Evolutionary conservation across 2,888 invertebrate genomes (phyloP).

Genomic region (Plebejus anna): DNA sequence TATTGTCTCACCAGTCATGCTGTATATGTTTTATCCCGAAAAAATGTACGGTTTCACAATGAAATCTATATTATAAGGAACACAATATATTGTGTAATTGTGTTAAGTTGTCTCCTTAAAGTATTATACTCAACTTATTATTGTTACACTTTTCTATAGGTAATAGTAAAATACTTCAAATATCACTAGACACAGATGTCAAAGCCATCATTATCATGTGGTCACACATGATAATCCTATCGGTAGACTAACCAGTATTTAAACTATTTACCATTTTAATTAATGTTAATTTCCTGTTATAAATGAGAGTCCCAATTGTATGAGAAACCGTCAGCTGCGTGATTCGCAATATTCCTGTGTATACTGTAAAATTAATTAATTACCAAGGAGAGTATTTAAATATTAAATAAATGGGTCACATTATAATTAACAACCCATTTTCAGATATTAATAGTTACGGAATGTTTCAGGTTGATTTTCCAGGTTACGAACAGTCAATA

Average conservation of each 20-base stretch:
- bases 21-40: no score
- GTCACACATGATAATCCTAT: not conserved
- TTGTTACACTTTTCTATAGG: no score
- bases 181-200: not conserved
- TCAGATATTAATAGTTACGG: not conserved
- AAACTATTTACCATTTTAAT: slow-evolving; percentile 22
- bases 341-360: slow-evolving; percentile 50
- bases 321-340: slow-evolving; percentile 33
- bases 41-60: no score
- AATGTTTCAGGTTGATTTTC: not conserved
- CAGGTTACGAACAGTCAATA: not conserved
- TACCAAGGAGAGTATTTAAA: slow-evolving; percentile 62
- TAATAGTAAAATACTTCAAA: not conserved
- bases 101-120: no score
- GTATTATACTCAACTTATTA: no score
- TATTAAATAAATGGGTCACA: slow-evolving; percentile 19
- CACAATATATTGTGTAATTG: no score
- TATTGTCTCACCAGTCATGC: no score
- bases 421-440: slow-evolving; percentile 1
- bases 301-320: slow-evolving; percentile 29
- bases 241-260: not conserved
- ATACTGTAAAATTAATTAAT: slow-evolving; percentile 65
- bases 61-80: no score
- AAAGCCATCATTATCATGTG: no score
- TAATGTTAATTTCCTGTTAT: not conserved